A percentile compares a stretch with the other conserved stretches of the same genome.
phyloP scores from a whole-genome alignment of 1,140 invertebrate genomes.

The Achroia grisella region DNA sequence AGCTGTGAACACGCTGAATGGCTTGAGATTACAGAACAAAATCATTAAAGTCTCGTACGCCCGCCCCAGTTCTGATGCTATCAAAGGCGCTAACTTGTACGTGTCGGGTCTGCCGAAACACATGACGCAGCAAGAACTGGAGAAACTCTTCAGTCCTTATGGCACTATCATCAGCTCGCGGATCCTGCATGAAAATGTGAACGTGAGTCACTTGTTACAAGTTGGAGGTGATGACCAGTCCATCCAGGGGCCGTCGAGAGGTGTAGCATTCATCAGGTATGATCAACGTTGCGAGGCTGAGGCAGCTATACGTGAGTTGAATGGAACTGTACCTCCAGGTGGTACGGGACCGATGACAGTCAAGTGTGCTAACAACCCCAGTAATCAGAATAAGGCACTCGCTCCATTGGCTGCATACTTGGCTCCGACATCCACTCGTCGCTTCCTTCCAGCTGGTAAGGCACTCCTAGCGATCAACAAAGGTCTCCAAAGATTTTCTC shows the following conservation, averaged over 20 bases:
- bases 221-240: slow-evolving; percentile 54
- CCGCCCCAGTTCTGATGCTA: slow-evolving; percentile 89
- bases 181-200: slow-evolving; percentile 91
- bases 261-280: slow-evolving; percentile 77
- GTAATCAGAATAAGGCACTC: slow-evolving; percentile 75
- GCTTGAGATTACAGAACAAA: slow-evolving; percentile 90
- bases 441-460: slow-evolving; percentile 76
- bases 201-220: slow-evolving; percentile 74
- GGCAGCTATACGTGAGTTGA: slow-evolving; percentile 76
- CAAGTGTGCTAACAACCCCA: slow-evolving; percentile 78
- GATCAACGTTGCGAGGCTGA: slow-evolving; percentile 77
- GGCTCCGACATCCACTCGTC: slow-evolving; percentile 69
- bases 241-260: slow-evolving; percentile 73
- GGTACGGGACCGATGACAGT: slow-evolving; percentile 76
- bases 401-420: slow-evolving; percentile 69
- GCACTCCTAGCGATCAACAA: slow-evolving; percentile 91
- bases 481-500: slow-evolving; percentile 90
- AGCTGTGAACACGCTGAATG: slow-evolving; percentile 90
- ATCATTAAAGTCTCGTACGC: slow-evolving; percentile 94
- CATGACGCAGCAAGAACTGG: slow-evolving; percentile 89
- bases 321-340: slow-evolving; percentile 75
- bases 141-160: slow-evolving; percentile 86
- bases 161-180: slow-evolving; percentile 91
- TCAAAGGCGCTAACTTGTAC: slow-evolving; percentile 93
- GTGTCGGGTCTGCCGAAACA: slow-evolving; percentile 90